Evolutionary conservation across 35 echinoderm and acorn worm genomes (phyloP), one percentile per base, ranked within the genome.

Genomic region (Apostichopus californicus): DNA sequence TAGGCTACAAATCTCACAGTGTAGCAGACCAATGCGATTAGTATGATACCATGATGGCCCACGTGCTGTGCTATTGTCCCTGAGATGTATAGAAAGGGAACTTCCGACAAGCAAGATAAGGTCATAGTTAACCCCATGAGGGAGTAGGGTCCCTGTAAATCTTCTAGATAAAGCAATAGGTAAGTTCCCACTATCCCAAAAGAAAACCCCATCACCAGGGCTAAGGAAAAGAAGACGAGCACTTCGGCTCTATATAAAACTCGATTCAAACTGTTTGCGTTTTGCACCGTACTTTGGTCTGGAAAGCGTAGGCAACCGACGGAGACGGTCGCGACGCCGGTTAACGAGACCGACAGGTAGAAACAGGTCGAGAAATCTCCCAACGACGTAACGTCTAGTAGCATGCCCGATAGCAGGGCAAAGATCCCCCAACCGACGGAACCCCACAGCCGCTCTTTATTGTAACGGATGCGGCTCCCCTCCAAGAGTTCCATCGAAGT

Each of bases 121-220:
- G 94, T 95, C 22, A 99, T 82, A 12, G 95, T 96, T 54, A 99
- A 73, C 18, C 97, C 97, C 97, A 99, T 99, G 6, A 99, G 86
- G 8, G 78, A 71, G 70, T 96, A 93, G 10, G 91, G 83, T 18
- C 92, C 87, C 12, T 91, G 21, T 54, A 99, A 25, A 81, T 99
- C 97, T 56, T 94, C 91, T 14, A 99, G 52, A 75, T 93, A 99
- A 14, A 99, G 83, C 77, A 99, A 96, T 13, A 99, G 79, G 83
- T 82, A 99, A 4, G 93, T 96, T 80, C 88, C 88, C 8, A 92
- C 92, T 77, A 96, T 94, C 61, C 97, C 97, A 81, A 99, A 95
- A 75, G 93, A 96, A 83, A 99, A 93, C 56, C 97, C 97, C 57
- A 92, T 89, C 46, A 99, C 86, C 46, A 93, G 78, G 11, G 94